Percentiles rank a stretch among this genome's conserved stretches.
Conservation (phyloP, 2,888 invertebrate species). For the Cosmia trapezina region DNA sequence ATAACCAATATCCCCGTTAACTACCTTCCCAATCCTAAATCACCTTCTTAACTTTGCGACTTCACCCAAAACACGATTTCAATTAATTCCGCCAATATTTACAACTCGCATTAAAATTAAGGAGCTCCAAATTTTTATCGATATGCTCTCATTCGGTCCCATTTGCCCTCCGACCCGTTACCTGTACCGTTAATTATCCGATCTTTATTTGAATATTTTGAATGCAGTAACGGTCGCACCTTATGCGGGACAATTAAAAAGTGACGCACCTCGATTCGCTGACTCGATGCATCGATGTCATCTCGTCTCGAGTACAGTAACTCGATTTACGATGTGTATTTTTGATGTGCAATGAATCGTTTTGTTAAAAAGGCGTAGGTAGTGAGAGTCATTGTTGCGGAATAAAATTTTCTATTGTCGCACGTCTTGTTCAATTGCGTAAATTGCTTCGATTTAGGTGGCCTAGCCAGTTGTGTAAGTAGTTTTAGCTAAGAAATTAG, state of each 20-base stretch:
- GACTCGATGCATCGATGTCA: slow-evolving; percentile 72
- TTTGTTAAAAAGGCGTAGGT: slow-evolving; percentile 53
- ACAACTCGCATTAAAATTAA: slow-evolving; percentile 53
- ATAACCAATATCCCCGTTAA: slow-evolving; percentile 17
- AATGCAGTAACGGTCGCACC: slow-evolving; percentile 84
- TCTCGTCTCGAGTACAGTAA: slow-evolving; percentile 55
- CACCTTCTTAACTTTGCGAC: slow-evolving; percentile 36
- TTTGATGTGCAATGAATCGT: slow-evolving; percentile 54
- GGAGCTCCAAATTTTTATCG: slow-evolving; percentile 63
- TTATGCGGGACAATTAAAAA: slow-evolving; percentile 83
- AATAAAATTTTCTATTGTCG: slow-evolving; percentile 55
- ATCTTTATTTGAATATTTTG: slow-evolving; percentile 76
- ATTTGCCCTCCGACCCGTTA: slow-evolving; percentile 86
- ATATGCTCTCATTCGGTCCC: slow-evolving; percentile 66
- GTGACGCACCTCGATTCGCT: slow-evolving; percentile 82
- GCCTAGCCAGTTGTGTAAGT: slow-evolving; percentile 27
- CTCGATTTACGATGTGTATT: slow-evolving; percentile 57
- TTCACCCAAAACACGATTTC: slow-evolving; percentile 38
- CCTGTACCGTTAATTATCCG: slow-evolving; percentile 87
- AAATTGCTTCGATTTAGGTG: slow-evolving; percentile 39
- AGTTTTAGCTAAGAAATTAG: neutral
- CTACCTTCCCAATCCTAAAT: slow-evolving; percentile 30
- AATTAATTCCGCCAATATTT: slow-evolving; percentile 59
- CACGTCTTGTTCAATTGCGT: slow-evolving; percentile 36
- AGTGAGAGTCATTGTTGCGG: slow-evolving; percentile 45